Conservation (phyloP, 2,113 vertebrate genomes). For the Hiodon tergisus region DNA sequence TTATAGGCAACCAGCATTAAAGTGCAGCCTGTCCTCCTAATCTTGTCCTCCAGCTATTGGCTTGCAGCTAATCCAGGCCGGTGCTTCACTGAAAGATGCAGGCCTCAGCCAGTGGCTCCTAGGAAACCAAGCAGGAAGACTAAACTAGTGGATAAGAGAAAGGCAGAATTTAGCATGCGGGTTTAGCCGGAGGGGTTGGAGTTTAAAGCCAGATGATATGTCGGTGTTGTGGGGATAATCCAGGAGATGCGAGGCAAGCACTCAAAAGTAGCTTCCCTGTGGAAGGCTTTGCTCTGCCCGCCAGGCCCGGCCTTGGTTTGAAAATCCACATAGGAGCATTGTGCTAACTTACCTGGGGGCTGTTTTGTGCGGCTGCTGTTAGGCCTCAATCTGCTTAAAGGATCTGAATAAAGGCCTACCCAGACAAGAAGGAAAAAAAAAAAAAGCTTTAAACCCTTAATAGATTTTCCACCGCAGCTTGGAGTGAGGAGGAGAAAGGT, state of each 20-base stretch:
- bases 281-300: conserved; percentile 78
- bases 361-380: conserved; percentile 50
- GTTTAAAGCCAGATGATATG: conserved; percentile 86
- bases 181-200: conserved; percentile 74
- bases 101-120: conserved; percentile 68
- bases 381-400: conserved; percentile 64
- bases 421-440: conserved; percentile 50
- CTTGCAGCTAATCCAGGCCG: conserved; percentile 91
- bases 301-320: conserved; percentile 74
- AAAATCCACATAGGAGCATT: conserved; percentile 78
- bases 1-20: conserved; percentile 95
- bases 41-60: conserved; percentile 98
- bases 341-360: conserved; percentile 74
- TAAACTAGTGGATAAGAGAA: conserved; percentile 58
- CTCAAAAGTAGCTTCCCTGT: conserved; percentile 63
- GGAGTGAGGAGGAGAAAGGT: conserved; percentile 62
- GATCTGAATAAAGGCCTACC: conserved; percentile 44
- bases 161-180: conserved; percentile 50
- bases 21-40: conserved; percentile 88
- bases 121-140: conserved; percentile 49
- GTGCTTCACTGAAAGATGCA: conserved; percentile 76
- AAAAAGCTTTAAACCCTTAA: conserved; percentile 57
- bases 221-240: conserved; percentile 75
- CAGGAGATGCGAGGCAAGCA: conserved; percentile 59
- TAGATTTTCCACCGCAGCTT: conserved; percentile 61